Evolutionary conservation across 2,113 vertebrate genomes (phyloP).

Genomic region (Procavia capensis): DNA sequence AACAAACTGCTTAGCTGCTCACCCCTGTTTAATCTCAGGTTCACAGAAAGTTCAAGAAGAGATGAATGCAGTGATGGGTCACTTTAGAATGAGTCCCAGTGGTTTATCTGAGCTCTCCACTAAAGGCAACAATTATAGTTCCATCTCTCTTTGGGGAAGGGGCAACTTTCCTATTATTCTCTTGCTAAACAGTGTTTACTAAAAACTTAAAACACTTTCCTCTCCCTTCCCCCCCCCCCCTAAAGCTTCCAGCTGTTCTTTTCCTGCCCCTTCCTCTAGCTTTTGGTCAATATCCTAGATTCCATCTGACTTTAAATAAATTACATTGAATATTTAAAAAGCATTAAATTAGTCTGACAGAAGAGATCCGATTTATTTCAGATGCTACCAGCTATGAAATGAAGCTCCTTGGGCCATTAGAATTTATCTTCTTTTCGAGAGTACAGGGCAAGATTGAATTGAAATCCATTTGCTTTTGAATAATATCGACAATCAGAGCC

Average conservation of each 20-base stretch:
- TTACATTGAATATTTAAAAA: conserved; percentile 63
- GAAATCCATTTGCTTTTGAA: conserved; percentile 63
- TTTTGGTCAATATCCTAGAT: conserved; percentile 45
- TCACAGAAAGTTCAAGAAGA: conserved; percentile 93
- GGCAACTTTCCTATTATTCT: conserved; percentile 82
- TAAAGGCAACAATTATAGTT: conserved; percentile 89
- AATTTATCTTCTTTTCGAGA: conserved; percentile 57
- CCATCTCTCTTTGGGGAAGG: conserved; percentile 77
- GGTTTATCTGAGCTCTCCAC: conserved; percentile 88
- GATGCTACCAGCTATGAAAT: conserved; percentile 36
- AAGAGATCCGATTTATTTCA: conserved; percentile 69
- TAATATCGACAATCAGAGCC: conserved; percentile 44
- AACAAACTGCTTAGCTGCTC: conserved; percentile 92
- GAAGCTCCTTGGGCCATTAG: conserved; percentile 15
- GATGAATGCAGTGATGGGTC: conserved; percentile 92
- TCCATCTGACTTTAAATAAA: conserved; percentile 72
- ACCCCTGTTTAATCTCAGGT: conserved; percentile 92
- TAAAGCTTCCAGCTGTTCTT: conserved; percentile 1
- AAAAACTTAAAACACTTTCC: conserved; percentile 78
- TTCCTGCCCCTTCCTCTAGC: not conserved
- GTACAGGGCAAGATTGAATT: conserved; percentile 56
- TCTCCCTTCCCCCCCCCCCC: not conserved
- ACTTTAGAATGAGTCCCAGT: conserved; percentile 90
- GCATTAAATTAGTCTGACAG: conserved; percentile 61
- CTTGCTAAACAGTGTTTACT: conserved; percentile 78